A percentile compares a stretch with the other conserved stretches of the same genome.
Conservation (phyloP, 2,888 invertebrate species). For the Hirtodrosophila trivittata region DNA sequence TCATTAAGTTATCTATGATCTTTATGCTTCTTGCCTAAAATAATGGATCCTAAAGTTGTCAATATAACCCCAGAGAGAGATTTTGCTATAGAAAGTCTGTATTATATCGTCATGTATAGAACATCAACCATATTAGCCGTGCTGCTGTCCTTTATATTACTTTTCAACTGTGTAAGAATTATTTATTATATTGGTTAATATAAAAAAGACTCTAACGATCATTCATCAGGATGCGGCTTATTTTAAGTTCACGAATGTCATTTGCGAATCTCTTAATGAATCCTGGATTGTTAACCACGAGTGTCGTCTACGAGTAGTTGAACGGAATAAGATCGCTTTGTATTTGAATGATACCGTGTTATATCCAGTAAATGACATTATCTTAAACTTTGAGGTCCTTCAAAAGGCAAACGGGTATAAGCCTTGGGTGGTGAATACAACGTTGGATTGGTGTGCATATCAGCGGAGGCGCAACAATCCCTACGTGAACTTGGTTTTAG, state of each 20-base stretch:
- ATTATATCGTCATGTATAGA: no score
- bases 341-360: slow-evolving; percentile 17
- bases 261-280: slow-evolving; percentile 10
- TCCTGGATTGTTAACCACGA: background rate
- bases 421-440: slow-evolving; percentile 9
- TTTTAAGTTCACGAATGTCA: slow-evolving; percentile 7
- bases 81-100: no score
- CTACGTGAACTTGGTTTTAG: background rate
- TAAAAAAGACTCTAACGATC: no score
- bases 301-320: slow-evolving; percentile 22
- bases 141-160: no score
- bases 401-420: slow-evolving; percentile 28
- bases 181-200: no score
- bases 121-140: no score
- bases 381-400: background rate
- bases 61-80: no score
- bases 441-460: slow-evolving; percentile 12
- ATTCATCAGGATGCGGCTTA: slow-evolving; percentile 4
- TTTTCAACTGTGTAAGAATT: no score
- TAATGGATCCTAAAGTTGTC: no score
- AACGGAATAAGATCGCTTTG: slow-evolving; percentile 1
- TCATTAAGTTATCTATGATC: no score
- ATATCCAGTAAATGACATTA: background rate
- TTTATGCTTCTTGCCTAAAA: no score
- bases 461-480: slow-evolving; percentile 1